A percentile compares a stretch with the other conserved stretches of the same genome.
Evolutionary conservation across 1,140 invertebrate species (phyloP).

Genomic region (Xylocopa sonorina): DNA sequence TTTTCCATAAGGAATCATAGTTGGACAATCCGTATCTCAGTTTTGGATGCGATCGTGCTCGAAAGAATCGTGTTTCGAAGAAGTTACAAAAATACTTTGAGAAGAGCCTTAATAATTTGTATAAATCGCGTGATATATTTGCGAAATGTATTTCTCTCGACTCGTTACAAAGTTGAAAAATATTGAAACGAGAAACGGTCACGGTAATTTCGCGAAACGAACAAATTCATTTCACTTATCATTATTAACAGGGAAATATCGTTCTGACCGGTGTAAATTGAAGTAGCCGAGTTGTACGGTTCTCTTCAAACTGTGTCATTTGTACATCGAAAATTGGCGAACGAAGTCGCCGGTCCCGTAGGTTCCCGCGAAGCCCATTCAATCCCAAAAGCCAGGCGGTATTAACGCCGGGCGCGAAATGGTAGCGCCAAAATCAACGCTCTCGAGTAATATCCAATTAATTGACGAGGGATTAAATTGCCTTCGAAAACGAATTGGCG

Average conservation of each 20-base stretch:
- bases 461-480: constrained; percentile 33
- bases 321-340: not conserved
- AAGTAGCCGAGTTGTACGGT: not conserved
- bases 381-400: not conserved
- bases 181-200: too few species aligned
- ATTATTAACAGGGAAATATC: not conserved
- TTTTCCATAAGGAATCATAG: not conserved
- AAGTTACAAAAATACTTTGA: too few species aligned
- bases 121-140: not conserved
- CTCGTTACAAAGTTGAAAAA: too few species aligned
- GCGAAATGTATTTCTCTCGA: too few species aligned
- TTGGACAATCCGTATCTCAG: not conserved
- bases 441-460: constrained; percentile 21
- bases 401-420: not conserved
- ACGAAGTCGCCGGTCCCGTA: not conserved
- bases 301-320: not conserved
- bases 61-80: not conserved
- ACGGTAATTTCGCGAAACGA: too few species aligned
- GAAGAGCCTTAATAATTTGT: too few species aligned
- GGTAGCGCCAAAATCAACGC: constrained; percentile 17
- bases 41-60: not conserved
- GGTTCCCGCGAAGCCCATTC: not conserved
- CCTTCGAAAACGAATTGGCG: constrained; percentile 30
- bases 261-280: not conserved
- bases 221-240: too few species aligned